Evolutionary conservation across 2,113 vertebrate species (phyloP).

Genomic region (Gymnocephalus cernua): DNA sequence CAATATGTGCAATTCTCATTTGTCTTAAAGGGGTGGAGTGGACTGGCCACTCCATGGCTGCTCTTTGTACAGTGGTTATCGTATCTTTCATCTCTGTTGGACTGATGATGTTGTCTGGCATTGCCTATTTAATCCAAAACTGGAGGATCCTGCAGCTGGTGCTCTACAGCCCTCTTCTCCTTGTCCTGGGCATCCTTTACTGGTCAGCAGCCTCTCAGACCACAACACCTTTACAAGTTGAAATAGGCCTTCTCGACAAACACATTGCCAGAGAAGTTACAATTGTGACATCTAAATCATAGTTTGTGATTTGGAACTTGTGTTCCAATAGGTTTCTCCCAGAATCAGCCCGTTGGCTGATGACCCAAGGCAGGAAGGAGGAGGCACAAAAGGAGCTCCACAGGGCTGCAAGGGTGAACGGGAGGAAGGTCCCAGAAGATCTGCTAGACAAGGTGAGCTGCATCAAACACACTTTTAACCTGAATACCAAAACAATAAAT

Average conservation of each 20-base stretch:
- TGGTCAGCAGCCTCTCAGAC: background rate
- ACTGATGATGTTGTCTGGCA: constrained; percentile 85
- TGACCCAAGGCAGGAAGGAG: constrained; percentile 83
- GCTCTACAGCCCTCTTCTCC: constrained; percentile 71
- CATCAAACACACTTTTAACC: background rate
- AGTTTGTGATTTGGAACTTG: background rate
- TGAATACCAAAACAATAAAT: background rate
- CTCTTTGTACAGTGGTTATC: constrained; percentile 65
- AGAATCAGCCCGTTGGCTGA: constrained; percentile 91
- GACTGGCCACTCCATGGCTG: constrained; percentile 83
- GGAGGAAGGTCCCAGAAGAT: constrained; percentile 71
- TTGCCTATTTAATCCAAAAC: constrained; percentile 85
- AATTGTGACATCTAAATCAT: too few relatives aligned
- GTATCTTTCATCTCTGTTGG: constrained; percentile 59
- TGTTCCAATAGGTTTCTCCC: constrained; percentile 84
- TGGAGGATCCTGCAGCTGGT: constrained; percentile 88
- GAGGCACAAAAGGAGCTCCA: constrained; percentile 84
- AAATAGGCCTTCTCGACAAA: background rate
- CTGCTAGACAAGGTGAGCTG: constrained; percentile 85
- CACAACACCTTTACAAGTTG: background rate
- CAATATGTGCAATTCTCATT: background rate
- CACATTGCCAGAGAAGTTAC: background rate
- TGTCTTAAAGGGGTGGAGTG: constrained; percentile 82
- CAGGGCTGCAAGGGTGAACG: constrained; percentile 86
- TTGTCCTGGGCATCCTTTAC: background rate